Evolutionary conservation across 2,113 vertebrate species (phyloP).

Genomic region (Caranx ignobilis): DNA sequence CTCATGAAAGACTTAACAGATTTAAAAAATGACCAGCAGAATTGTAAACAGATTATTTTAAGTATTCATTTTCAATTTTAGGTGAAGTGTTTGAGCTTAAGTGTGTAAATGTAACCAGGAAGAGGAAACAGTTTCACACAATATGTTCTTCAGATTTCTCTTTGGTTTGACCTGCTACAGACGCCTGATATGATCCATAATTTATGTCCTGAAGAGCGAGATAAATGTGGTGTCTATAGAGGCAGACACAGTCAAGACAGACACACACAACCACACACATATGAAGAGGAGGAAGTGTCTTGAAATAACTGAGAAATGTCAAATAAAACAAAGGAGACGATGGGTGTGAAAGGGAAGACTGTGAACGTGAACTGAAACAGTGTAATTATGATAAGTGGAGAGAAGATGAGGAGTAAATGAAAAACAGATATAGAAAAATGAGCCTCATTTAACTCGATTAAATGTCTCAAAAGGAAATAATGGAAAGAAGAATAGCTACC

Average conservation of each 20-base stretch:
- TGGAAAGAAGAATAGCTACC: not conserved
- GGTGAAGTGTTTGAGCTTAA: not conserved
- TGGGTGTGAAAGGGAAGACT: not conserved
- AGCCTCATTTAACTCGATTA: constrained; percentile 3
- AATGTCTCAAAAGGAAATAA: not conserved
- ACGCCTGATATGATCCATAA: constrained; percentile 9
- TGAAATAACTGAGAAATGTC: not conserved
- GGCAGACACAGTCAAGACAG: not conserved
- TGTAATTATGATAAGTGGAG: constrained; percentile 1
- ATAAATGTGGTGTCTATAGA: constrained; percentile 24
- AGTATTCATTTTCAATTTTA: constrained; percentile 20
- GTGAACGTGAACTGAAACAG: constrained; percentile 1
- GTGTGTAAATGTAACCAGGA: not conserved
- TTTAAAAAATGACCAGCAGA: constrained; percentile 19
- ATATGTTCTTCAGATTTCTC: not conserved
- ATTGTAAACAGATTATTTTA: constrained; percentile 6
- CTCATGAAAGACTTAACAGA: not conserved
- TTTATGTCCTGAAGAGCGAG: constrained; percentile 24
- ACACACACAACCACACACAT: not conserved
- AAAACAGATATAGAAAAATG: not conserved
- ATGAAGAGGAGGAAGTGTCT: not conserved
- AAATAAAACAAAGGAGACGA: not conserved
- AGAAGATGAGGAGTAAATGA: not conserved
- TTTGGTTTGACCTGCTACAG: constrained; percentile 17
- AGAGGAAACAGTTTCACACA: constrained; percentile 25